These are phyloP conservation scores for Oryzias sinensis DNA, from an alignment of 2,797 vertebrate species.

Conservation along the genomic window DNA sequence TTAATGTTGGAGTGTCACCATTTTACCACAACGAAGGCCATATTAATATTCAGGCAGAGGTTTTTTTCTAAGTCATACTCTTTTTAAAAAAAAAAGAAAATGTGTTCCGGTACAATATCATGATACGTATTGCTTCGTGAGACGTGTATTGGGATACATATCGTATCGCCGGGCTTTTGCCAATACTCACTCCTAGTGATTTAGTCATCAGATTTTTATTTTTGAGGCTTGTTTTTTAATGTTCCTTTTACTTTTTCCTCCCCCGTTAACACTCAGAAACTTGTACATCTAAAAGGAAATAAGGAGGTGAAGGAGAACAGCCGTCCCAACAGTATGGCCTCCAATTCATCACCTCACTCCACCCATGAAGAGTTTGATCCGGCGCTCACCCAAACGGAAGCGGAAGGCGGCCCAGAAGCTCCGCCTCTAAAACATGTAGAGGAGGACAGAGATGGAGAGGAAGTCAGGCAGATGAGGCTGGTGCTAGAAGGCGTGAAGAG, in stretches of 20 bases:
- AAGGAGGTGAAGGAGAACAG: constrained; percentile 67
- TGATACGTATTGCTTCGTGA: no score
- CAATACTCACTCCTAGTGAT: background rate
- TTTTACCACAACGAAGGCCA: no score
- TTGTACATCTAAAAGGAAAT: constrained; percentile 61
- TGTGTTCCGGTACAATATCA: no score
- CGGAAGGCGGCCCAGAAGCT: constrained; percentile 35
- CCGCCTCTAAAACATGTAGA: constrained; percentile 33
- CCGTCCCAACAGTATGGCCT: constrained; percentile 79
- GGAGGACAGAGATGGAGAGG: constrained; percentile 52
- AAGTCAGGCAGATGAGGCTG: constrained; percentile 78
- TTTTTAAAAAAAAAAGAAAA: background rate
- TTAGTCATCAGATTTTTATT: background rate
- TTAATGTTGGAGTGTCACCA: no score
- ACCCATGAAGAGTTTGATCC: constrained; percentile 80
- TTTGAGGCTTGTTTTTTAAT: background rate
- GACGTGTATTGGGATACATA: no score
- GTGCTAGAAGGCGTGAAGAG: constrained; percentile 79
- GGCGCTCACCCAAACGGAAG: constrained; percentile 43
- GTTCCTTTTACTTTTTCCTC: background rate
- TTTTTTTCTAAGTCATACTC: no score
- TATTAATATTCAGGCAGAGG: no score
- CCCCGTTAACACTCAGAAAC: constrained; percentile 58
- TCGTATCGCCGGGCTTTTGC: no score
- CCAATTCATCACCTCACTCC: constrained; percentile 82